These are phyloP conservation scores for Eupithecia pulchellata DNA, from an alignment of 2,888 invertebrate species.

Conservation along the genomic window DNA sequence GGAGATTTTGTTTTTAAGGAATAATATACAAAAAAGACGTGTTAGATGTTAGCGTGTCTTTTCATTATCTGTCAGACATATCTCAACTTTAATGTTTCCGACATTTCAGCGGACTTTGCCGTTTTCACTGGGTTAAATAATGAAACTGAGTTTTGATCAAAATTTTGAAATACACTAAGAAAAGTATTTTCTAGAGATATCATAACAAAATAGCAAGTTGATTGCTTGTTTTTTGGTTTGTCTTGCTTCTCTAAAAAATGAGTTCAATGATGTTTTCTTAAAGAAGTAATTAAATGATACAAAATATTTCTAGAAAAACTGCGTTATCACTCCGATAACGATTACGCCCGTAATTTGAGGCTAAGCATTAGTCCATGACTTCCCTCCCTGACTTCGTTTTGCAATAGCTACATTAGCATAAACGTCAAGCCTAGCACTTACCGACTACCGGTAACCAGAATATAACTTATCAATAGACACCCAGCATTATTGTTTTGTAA, in stretches of 20 bases:
- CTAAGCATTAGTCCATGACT: conserved; percentile 6
- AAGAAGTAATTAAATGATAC: no score
- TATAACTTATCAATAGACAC: conserved; percentile 29
- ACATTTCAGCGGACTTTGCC: background rate
- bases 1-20: background rate
- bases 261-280: no score
- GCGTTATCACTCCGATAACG: background rate
- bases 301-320: no score
- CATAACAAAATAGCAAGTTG: no score
- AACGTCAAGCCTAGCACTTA: conserved; percentile 41
- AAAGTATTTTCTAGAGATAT: no score
- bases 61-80: background rate
- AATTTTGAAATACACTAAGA: background rate
- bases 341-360: background rate
- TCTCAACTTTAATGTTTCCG: background rate
- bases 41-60: background rate
- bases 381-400: conserved; percentile 1
- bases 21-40: background rate
- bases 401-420: conserved; percentile 33
- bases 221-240: no score
- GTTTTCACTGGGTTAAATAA: background rate
- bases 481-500: conserved; percentile 33
- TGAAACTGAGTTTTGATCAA: background rate
- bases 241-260: no score
- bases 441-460: conserved; percentile 36